Conservation (phyloP, 2,113 vertebrate genomes). For the Amia ocellicauda region DNA sequence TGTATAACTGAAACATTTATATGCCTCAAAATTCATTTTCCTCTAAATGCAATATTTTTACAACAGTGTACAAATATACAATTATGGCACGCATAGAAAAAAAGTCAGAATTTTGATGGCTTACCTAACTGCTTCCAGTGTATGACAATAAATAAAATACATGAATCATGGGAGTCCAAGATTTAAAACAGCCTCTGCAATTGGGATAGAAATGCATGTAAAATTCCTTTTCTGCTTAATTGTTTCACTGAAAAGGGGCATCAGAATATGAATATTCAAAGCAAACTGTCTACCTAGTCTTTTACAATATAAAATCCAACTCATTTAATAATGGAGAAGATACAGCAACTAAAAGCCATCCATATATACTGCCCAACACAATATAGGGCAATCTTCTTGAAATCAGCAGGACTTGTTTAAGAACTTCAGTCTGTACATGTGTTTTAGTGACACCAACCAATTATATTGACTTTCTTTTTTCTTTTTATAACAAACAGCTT, state of each 20-base stretch:
- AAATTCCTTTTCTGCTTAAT: not conserved
- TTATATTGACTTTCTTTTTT: too few species aligned
- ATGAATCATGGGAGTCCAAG: not conserved
- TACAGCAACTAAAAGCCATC: too few species aligned
- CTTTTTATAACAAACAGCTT: too few species aligned
- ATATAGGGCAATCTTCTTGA: too few species aligned
- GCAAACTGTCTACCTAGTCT: too few species aligned
- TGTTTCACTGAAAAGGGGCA: not conserved
- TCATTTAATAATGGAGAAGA: too few species aligned
- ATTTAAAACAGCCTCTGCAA: not conserved
- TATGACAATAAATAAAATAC: conserved; percentile 2
- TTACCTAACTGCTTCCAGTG: not conserved
- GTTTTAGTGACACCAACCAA: too few species aligned
- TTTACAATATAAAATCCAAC: too few species aligned
- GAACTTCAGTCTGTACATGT: too few species aligned
- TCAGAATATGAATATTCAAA: too few species aligned
- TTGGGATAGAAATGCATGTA: not conserved
- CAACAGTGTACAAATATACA: conserved; percentile 25
- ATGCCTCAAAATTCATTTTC: conserved; percentile 48
- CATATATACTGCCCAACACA: too few species aligned
- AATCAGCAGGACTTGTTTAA: too few species aligned
- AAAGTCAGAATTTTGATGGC: conserved; percentile 4
- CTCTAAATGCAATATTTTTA: conserved; percentile 36
- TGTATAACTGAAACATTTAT: conserved; percentile 49
- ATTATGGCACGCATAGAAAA: not conserved